Percentiles rank a stretch among this genome's conserved stretches.
phyloP scores from a whole-genome alignment of 1,140 invertebrate species.

The Coenobita brevimanus region DNA sequence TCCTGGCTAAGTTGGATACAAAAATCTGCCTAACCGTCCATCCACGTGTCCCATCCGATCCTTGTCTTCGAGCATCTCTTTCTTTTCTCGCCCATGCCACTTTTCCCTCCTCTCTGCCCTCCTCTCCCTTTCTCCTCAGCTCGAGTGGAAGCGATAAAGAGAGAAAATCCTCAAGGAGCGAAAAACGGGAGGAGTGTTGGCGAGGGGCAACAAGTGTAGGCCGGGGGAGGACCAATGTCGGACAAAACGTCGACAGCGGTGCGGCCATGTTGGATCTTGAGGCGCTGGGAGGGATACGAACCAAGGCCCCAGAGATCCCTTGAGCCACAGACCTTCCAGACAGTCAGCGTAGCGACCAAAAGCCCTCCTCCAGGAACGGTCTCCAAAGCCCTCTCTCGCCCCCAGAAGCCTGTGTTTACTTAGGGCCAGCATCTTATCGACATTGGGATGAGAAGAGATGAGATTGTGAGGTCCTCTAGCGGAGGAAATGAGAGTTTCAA shows the following conservation, averaged over 20 bases:
- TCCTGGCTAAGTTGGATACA: too few species aligned
- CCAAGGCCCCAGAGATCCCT: conserved; percentile 16
- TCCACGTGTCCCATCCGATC: conserved; percentile 8
- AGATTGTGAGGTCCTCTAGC: conserved; percentile 69
- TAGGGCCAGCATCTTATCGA: conserved; percentile 70
- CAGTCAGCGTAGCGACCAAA: conserved; percentile 50
- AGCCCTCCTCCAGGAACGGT: conserved; percentile 34
- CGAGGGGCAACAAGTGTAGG: conserved; percentile 56
- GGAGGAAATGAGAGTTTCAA: conserved; percentile 70
- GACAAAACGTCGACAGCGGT: conserved; percentile 61
- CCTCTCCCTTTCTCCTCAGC: conserved; percentile 33
- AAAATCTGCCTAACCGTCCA: not conserved
- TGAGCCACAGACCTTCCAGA: conserved; percentile 47
- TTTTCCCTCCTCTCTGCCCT: conserved; percentile 12
- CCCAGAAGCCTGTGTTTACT: conserved; percentile 65
- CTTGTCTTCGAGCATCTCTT: conserved; percentile 8
- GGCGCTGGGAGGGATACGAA: conserved; percentile 44
- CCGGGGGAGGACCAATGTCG: conserved; percentile 54
- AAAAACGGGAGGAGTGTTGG: conserved; percentile 43
- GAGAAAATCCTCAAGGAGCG: conserved; percentile 58
- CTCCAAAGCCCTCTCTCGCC: conserved; percentile 56
- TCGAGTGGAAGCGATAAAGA: conserved; percentile 57
- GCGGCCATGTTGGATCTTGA: conserved; percentile 59
- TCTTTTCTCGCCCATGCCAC: conserved; percentile 26
- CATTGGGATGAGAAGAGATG: conserved; percentile 70